Evolutionary conservation across 2,113 vertebrate species (phyloP).

Genomic region (Collichthys lucidus): DNA sequence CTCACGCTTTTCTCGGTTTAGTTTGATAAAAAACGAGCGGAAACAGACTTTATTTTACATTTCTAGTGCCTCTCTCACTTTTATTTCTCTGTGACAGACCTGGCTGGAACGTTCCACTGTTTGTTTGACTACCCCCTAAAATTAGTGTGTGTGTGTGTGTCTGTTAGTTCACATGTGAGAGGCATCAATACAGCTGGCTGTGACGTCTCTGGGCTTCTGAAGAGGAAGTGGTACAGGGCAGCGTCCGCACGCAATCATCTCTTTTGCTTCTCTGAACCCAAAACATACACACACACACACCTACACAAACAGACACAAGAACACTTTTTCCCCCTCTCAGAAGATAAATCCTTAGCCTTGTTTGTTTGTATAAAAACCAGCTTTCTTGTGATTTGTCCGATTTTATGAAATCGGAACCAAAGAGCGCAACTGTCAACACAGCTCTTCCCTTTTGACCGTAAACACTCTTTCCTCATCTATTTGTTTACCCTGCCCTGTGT

Average conservation of each 20-base stretch:
- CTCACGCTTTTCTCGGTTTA: neutral
- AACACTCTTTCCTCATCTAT: conserved; percentile 40
- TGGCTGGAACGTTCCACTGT: conserved; percentile 37
- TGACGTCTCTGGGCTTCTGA: conserved; percentile 58
- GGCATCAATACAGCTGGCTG: conserved; percentile 56
- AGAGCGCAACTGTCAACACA: conserved; percentile 17
- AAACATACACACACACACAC: conserved; percentile 50
- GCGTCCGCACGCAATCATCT: conserved; percentile 62
- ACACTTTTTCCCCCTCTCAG: neutral
- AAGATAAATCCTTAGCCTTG: conserved; percentile 15
- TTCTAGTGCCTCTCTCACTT: conserved; percentile 8
- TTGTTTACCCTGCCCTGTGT: conserved; percentile 56
- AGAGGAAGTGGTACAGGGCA: conserved; percentile 68
- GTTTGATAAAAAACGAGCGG: neutral
- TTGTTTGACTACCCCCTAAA: conserved; percentile 49
- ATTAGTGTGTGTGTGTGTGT: conserved; percentile 10
- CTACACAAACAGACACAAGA: conserved; percentile 1
- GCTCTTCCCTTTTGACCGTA: conserved; percentile 47
- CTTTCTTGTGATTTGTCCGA: conserved; percentile 28
- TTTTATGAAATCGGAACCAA: conserved; percentile 28
- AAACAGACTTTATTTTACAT: conserved; percentile 1
- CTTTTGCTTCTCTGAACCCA: conserved; percentile 42
- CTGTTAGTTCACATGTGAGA: conserved; percentile 19
- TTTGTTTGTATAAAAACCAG: conserved; percentile 49
- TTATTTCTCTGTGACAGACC: conserved; percentile 8